Evolutionary conservation across 2,888 invertebrate species (phyloP), one percentile per base, ranked within the genome.

Genomic region (Trachelus troglodyta): DNA sequence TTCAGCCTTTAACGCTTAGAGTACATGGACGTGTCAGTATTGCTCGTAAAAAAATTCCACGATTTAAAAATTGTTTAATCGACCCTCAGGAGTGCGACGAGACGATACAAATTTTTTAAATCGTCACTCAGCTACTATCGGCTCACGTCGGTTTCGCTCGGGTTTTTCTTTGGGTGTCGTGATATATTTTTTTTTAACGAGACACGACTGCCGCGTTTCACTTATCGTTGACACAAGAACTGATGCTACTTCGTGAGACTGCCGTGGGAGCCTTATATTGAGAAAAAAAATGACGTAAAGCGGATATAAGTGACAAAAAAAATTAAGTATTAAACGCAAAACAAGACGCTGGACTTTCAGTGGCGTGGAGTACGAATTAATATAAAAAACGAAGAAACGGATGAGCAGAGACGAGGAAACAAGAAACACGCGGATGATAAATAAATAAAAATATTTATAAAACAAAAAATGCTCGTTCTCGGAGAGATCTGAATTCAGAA

Each of bases 181-280:
- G 37, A 12, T 12, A 4, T 37, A 4, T 37, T 40, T 40, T 37
- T 40, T 40, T 40, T 15, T 40, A 12, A 33, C 69, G 34, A 78
- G 40, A 40, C 69, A 56, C 76, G 77, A 80, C 79, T 79, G 76
- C 78, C 80, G 75, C 79, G 79, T 83, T 80, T 79, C 76, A 11
- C 76, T 82, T 75, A 79, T 84, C 82, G 81, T 83, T 81, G 85
- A 85, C 79, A 85, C 84, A 86, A 87, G 87, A 87, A 86, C 87
- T 87, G 86, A 87, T 86, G 86, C 85, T 86, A 87, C 85, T 87
- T 87, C 83, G 87, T 87, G 86, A 87, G 86, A 87, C 87, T 87
- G 87, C 85, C 83, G 86, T 85, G 86, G 85, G 85, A 86, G 87
- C 87, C 87, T 87, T 87, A 87, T 86, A 86, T 83, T 83, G 79